Evolutionary conservation across 2,888 invertebrate species (phyloP).

Genomic region (Melanophora roralis): DNA sequence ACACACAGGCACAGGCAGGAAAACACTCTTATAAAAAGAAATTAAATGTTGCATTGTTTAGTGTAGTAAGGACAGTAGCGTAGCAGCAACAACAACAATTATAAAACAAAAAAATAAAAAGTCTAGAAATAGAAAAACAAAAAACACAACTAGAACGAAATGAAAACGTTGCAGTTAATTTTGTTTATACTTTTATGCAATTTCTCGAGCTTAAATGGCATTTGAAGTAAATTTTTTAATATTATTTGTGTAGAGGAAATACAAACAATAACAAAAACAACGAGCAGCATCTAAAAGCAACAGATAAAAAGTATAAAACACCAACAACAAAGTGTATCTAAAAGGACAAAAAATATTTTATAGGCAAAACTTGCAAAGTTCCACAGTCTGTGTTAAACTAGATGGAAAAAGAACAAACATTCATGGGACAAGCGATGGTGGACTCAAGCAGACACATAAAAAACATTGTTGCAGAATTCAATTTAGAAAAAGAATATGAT

Average conservation of each 20-base stretch:
- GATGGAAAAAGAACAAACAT: background rate
- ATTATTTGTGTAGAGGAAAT: conserved; percentile 6
- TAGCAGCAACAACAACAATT: background rate
- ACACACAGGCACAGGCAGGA: background rate
- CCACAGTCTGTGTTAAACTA: conserved; percentile 33
- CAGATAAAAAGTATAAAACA: background rate
- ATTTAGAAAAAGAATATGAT: background rate
- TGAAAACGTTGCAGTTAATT: conserved; percentile 28
- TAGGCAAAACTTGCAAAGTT: conserved; percentile 32
- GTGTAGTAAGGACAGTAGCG: background rate
- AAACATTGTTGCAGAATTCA: conserved; percentile 10
- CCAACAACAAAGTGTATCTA: conserved; percentile 1
- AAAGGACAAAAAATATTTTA: conserved; percentile 29
- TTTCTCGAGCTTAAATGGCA: conserved; percentile 37
- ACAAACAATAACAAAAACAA: background rate
- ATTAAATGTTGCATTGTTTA: conserved; percentile 9
- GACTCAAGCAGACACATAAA: background rate
- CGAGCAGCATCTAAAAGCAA: background rate
- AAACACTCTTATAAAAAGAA: background rate
- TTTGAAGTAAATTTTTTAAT: conserved; percentile 48
- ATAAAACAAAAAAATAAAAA: background rate
- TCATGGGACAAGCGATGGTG: conserved; percentile 10
- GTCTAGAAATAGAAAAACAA: background rate
- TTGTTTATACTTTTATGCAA: no score
- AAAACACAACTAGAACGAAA: conserved; percentile 1